These are phyloP conservation scores for Cynodonichthys magdalenae DNA, from an alignment of 2,797 vertebrate species.

Conservation along the genomic window DNA sequence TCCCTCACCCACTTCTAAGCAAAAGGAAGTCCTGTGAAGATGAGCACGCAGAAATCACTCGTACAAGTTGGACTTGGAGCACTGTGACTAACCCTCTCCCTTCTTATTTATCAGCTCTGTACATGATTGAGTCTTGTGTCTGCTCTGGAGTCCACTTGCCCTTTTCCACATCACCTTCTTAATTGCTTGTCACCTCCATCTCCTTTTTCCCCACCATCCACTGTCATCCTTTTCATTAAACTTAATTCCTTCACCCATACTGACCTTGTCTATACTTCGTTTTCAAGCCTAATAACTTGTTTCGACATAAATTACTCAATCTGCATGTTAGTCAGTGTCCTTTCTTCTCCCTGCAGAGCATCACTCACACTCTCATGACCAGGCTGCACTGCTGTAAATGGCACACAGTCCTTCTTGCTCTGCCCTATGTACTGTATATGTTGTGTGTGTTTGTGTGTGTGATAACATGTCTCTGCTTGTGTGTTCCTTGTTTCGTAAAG, in stretches of 20 bases:
- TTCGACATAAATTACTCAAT: neutral
- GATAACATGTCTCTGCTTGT: constrained; percentile 29
- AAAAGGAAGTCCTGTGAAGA: constrained; percentile 50
- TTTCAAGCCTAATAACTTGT: constrained; percentile 3
- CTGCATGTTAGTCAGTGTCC: constrained; percentile 1
- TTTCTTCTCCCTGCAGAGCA: neutral
- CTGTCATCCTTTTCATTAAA: constrained; percentile 10
- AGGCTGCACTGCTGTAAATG: constrained; percentile 5
- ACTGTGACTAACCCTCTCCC: constrained; percentile 40
- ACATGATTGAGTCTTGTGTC: constrained; percentile 36
- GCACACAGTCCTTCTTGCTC: neutral
- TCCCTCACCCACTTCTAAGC: constrained; percentile 53
- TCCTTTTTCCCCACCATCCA: constrained; percentile 5
- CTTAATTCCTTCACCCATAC: neutral
- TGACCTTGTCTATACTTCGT: neutral
- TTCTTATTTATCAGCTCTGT: constrained; percentile 46
- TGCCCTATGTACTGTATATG: neutral
- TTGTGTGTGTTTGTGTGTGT: constrained; percentile 17
- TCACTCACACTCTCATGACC: neutral
- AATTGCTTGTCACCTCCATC: constrained; percentile 33
- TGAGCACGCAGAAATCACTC: constrained; percentile 40
- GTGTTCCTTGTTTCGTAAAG: constrained; percentile 54
- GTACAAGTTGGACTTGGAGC: constrained; percentile 42
- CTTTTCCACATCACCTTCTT: constrained; percentile 30
- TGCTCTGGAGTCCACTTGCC: constrained; percentile 38